Conservation (phyloP, 2,888 invertebrate genomes). For the Chorisops tibialis region DNA sequence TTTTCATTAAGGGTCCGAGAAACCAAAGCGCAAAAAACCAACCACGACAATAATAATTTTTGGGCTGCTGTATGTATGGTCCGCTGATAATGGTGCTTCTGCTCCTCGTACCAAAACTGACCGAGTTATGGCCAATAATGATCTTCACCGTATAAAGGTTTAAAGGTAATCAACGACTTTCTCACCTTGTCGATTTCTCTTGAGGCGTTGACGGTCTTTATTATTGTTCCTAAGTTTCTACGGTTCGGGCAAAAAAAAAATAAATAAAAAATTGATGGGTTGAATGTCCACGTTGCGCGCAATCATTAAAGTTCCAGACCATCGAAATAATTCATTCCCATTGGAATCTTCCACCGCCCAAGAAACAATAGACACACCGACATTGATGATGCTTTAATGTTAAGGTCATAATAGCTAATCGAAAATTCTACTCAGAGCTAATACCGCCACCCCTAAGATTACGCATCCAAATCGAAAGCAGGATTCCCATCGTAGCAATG, state of each 20-base stretch:
- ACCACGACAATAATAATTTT: slow-evolving; percentile 5
- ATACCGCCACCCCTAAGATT: too few relatives aligned
- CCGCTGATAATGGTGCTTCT: not conserved
- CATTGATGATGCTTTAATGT: too few relatives aligned
- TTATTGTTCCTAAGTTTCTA: slow-evolving; percentile 16
- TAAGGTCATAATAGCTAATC: too few relatives aligned
- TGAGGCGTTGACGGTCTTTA: slow-evolving; percentile 28
- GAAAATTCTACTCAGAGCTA: too few relatives aligned
- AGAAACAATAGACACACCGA: not conserved
- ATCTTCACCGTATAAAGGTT: not conserved
- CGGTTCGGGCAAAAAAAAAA: too few relatives aligned
- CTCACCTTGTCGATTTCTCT: slow-evolving; percentile 23
- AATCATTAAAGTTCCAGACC: too few relatives aligned
- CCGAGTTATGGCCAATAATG: slow-evolving; percentile 13
- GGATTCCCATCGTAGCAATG: not conserved
- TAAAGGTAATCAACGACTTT: slow-evolving; percentile 25
- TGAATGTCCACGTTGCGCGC: slow-evolving; percentile 12
- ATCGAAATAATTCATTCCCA: too few relatives aligned
- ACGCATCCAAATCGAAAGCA: too few relatives aligned
- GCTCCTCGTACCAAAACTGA: slow-evolving; percentile 6
- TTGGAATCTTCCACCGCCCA: not conserved
- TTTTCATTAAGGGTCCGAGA: slow-evolving; percentile 25
- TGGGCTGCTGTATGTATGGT: slow-evolving; percentile 17
- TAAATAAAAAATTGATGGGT: slow-evolving; percentile 21
- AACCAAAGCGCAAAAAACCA: slow-evolving; percentile 6